Evolutionary conservation across 2,888 invertebrate species (phyloP).

Genomic region (Euplexia lucipara): DNA sequence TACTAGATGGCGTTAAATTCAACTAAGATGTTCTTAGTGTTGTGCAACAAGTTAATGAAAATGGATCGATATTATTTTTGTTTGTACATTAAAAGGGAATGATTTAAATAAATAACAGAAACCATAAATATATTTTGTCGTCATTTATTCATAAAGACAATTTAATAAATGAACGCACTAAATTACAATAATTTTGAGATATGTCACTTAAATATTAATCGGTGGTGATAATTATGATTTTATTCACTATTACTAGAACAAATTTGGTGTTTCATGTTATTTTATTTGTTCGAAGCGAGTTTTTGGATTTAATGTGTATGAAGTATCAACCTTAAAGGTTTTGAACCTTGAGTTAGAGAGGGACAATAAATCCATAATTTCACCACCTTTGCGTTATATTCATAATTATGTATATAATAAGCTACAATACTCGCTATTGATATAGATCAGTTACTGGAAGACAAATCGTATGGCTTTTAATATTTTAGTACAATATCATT

Average conservation of each 20-base stretch:
- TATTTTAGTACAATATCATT: conserved; percentile 84
- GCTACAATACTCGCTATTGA: conserved; percentile 90
- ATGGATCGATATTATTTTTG: conserved; percentile 13
- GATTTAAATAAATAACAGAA: conserved; percentile 36
- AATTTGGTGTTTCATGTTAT: conserved; percentile 50
- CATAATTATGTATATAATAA: conserved; percentile 87
- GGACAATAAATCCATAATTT: conserved; percentile 72
- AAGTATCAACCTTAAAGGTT: conserved; percentile 41
- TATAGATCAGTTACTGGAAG: conserved; percentile 91
- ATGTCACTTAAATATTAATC: conserved; percentile 87
- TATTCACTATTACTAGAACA: conserved; percentile 60
- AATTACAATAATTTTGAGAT: conserved; percentile 90
- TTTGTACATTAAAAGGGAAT: background rate
- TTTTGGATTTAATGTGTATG: conserved; percentile 8
- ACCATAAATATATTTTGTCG: conserved; percentile 76
- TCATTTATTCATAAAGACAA: conserved; percentile 91
- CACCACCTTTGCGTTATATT: conserved; percentile 79
- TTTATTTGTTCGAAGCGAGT: conserved; percentile 35
- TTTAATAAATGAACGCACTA: conserved; percentile 90
- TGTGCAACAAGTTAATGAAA: background rate
- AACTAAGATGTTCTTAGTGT: background rate
- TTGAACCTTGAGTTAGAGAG: conserved; percentile 32
- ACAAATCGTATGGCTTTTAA: conserved; percentile 91
- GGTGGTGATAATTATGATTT: conserved; percentile 80
- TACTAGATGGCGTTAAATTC: conserved; percentile 38